Evolutionary conservation across 2,797 vertebrate genomes (phyloP).

Genomic region (Sebastiscus albofasciatus): DNA sequence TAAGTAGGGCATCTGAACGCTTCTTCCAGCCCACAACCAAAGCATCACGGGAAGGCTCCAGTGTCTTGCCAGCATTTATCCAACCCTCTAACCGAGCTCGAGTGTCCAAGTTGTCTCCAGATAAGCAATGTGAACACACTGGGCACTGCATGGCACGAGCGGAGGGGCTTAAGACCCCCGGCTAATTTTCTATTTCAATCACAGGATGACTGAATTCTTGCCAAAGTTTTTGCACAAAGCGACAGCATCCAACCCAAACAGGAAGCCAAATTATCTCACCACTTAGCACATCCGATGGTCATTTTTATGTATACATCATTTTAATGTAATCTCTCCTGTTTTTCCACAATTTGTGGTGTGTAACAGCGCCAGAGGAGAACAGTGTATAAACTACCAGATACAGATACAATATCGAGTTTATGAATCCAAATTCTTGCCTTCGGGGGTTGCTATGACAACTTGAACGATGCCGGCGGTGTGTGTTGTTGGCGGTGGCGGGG

Average conservation of each 20-base stretch:
- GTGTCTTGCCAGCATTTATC: constrained; percentile 24
- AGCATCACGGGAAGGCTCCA: constrained; percentile 20
- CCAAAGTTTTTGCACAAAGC: constrained; percentile 40
- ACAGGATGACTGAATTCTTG: constrained; percentile 47
- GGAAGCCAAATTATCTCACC: constrained; percentile 17
- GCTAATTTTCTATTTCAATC: constrained; percentile 61
- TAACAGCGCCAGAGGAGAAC: neutral
- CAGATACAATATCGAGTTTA: constrained; percentile 36
- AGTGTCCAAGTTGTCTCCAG: constrained; percentile 34
- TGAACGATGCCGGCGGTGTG: constrained; percentile 35
- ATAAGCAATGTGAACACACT: constrained; percentile 47
- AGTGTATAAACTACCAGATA: constrained; percentile 19
- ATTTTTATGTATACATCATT: neutral
- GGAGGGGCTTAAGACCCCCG: constrained; percentile 56
- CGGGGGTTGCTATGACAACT: constrained; percentile 73
- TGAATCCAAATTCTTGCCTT: constrained; percentile 43
- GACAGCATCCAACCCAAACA: constrained; percentile 20
- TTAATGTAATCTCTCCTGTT: constrained; percentile 7
- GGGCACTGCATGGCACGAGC: constrained; percentile 19
- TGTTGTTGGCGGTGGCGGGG: neutral
- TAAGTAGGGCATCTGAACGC: neutral
- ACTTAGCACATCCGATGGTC: constrained; percentile 21
- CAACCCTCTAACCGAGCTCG: constrained; percentile 4
- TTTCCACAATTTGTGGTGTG: neutral
- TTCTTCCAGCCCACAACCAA: neutral